Percentiles rank a stretch among this genome's conserved stretches.
phyloP scores from a whole-genome alignment of 2,113 vertebrate genomes.

The Lanius ludovicianus region DNA sequence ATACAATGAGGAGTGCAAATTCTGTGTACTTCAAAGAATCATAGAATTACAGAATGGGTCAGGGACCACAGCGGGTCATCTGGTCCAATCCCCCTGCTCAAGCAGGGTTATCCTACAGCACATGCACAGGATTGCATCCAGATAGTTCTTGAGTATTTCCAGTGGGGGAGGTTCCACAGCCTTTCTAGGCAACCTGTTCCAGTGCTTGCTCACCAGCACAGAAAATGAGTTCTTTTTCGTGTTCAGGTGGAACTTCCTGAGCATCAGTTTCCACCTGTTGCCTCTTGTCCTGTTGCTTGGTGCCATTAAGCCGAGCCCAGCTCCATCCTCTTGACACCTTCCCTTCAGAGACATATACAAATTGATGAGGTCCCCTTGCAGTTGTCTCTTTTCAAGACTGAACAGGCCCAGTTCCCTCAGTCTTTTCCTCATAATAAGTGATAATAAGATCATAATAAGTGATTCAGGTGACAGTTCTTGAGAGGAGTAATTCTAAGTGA shows the following conservation, averaged over 20 bases:
- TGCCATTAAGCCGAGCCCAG: not conserved
- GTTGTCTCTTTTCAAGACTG: not conserved
- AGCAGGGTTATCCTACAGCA: not conserved
- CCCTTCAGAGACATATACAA: not conserved
- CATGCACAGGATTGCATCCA: not conserved
- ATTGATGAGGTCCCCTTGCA: fast-evolving
- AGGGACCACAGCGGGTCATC: not conserved
- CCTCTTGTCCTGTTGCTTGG: not conserved
- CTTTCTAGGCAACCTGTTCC: not conserved
- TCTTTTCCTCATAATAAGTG: not conserved
- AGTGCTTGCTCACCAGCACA: not conserved
- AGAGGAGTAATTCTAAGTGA: not conserved
- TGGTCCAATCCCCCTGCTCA: not conserved
- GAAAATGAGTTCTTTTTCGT: not conserved
- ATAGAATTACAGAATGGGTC: not conserved
- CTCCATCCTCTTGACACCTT: not conserved
- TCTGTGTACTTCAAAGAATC: not conserved
- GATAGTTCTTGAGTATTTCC: not conserved
- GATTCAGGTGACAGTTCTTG: not conserved
- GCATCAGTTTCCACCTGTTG: not conserved
- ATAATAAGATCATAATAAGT: not conserved
- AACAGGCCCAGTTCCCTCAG: not conserved
- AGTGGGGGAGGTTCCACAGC: not conserved
- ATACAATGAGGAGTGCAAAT: not conserved
- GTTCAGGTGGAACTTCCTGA: not conserved